phyloP scores from a whole-genome alignment of 2,113 vertebrate species.

The Zosterops japonicus region DNA sequence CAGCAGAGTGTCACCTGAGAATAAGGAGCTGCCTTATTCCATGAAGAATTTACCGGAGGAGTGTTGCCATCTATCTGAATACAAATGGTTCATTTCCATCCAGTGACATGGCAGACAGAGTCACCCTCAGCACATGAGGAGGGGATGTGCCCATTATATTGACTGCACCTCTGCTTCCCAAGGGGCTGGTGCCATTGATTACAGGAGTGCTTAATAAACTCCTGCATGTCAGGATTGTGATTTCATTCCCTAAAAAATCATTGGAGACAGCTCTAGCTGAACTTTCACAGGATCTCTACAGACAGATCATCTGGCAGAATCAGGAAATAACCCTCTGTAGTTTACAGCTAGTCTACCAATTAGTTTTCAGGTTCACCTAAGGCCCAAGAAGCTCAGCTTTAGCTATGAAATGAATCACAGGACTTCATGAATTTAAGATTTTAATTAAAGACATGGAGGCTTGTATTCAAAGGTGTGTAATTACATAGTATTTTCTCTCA shows the following conservation, averaged over 20 bases:
- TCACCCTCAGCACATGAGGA: neutral
- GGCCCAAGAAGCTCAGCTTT: neutral
- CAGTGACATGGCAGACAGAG: slow-evolving; percentile 7
- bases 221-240: neutral
- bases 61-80: slow-evolving; percentile 8
- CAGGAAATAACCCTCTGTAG: slow-evolving; percentile 21
- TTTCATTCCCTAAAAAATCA: slow-evolving; percentile 48
- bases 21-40: neutral
- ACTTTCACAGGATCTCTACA: slow-evolving; percentile 31
- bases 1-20: neutral
- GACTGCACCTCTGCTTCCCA: slow-evolving; percentile 21
- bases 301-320: slow-evolving; percentile 45
- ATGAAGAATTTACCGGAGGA: neutral
- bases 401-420: neutral
- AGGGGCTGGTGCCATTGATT: neutral
- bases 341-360: slow-evolving; percentile 49
- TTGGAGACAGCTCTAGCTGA: slow-evolving; percentile 9
- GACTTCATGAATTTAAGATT: neutral
- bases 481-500: neutral
- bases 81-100: slow-evolving; percentile 22
- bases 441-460: slow-evolving; percentile 27
- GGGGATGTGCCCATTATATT: neutral
- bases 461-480: neutral
- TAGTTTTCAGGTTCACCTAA: slow-evolving; percentile 58
- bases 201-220: slow-evolving; percentile 63